Conservation (phyloP, 2,888 invertebrate species). For the Pyrochroa serraticornis region DNA sequence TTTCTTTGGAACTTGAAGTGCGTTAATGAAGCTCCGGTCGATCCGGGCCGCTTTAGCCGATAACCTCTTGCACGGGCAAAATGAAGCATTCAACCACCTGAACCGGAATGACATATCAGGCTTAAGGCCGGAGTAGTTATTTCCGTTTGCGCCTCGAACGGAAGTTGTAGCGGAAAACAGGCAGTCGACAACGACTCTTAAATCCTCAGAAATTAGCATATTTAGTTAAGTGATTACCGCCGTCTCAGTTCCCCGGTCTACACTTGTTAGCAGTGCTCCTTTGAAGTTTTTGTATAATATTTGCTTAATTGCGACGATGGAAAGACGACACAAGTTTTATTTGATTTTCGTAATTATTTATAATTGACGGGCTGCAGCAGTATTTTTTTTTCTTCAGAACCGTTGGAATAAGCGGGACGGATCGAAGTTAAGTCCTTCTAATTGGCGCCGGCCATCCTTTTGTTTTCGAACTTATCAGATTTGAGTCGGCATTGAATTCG, state of each 20-base stretch:
- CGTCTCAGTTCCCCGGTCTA: constrained; percentile 10
- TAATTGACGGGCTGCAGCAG: constrained; percentile 24
- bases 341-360: constrained; percentile 24
- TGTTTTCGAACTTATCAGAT: constrained; percentile 22
- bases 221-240: constrained; percentile 38
- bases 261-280: constrained; percentile 28
- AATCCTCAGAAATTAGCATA: constrained; percentile 40
- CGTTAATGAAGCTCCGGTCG: constrained; percentile 13
- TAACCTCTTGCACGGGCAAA: constrained; percentile 13
- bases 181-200: constrained; percentile 38
- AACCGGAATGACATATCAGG: constrained; percentile 38
- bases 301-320: constrained; percentile 27
- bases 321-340: constrained; percentile 18
- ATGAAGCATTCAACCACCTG: constrained; percentile 36
- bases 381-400: constrained; percentile 19
- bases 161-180: constrained; percentile 38
- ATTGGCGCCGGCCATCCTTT: constrained; percentile 34
- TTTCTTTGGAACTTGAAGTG: too few relatives aligned
- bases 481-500: neutral
- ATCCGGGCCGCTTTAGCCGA: neutral
- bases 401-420: constrained; percentile 22
- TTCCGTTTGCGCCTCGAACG: constrained; percentile 37
- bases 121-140: constrained; percentile 38
- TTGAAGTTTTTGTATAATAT: constrained; percentile 35
- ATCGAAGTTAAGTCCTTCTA: constrained; percentile 36